A percentile compares a stretch with the other conserved stretches of the same genome.
phyloP scores from a whole-genome alignment of 2,797 vertebrate species.

The Cirrhinus mrigala region DNA sequence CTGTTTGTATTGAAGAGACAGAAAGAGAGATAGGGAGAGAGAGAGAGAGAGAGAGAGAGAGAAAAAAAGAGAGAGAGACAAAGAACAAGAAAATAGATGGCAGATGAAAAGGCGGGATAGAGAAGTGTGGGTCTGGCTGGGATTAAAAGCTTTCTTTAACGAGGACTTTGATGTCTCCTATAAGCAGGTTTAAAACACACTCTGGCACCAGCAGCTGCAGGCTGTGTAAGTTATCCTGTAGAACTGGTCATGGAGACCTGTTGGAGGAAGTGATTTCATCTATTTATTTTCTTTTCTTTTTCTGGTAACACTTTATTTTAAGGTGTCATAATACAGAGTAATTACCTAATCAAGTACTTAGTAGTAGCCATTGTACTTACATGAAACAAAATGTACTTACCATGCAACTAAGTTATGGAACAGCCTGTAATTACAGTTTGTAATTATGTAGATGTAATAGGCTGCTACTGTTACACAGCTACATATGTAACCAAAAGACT shows the following conservation, averaged over 20 bases:
- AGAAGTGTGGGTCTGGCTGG: slow-evolving; percentile 35
- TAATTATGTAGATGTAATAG: too few relatives aligned
- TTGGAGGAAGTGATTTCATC: not conserved
- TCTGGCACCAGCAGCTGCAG: slow-evolving; percentile 20
- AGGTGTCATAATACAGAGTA: too few relatives aligned
- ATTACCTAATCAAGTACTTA: too few relatives aligned
- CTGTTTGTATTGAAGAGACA: slow-evolving; percentile 92
- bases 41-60: slow-evolving; percentile 21
- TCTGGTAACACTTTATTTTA: not conserved
- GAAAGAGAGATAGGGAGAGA: slow-evolving; percentile 54
- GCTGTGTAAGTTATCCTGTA: not conserved
- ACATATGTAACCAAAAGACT: too few relatives aligned
- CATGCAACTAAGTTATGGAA: too few relatives aligned
- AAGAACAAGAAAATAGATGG: slow-evolving; percentile 13
- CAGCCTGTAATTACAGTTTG: too few relatives aligned
- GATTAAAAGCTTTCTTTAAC: slow-evolving; percentile 31
- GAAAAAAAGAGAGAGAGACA: slow-evolving; percentile 49
- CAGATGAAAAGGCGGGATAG: slow-evolving; percentile 52
- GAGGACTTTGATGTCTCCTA: slow-evolving; percentile 23
- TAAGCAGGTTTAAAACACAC: slow-evolving; percentile 28
- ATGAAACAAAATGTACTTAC: too few relatives aligned
- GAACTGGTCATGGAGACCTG: not conserved
- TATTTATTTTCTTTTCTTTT: too few relatives aligned
- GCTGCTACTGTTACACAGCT: too few relatives aligned
- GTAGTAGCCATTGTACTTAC: too few relatives aligned